phyloP scores from a whole-genome alignment of 1,140 invertebrate genomes.

The Bombus turneri region DNA sequence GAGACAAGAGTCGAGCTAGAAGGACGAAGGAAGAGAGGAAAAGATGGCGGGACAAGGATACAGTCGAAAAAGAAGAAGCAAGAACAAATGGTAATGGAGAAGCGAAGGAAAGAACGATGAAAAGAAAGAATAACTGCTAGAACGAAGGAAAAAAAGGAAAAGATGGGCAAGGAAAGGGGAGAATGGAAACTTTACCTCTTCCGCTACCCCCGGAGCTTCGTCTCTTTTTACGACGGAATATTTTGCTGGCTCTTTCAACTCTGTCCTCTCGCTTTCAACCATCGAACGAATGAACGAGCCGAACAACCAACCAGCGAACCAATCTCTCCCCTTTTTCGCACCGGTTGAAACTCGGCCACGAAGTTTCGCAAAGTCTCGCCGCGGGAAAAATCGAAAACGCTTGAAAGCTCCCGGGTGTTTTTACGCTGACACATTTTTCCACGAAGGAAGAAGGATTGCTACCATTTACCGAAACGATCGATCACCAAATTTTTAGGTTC shows the following conservation, averaged over 20 bases:
- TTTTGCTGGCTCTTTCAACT: slow-evolving; percentile 42
- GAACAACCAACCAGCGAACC: background rate
- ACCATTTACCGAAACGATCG: background rate
- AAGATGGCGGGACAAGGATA: slow-evolving; percentile 4
- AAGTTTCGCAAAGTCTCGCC: slow-evolving; percentile 55
- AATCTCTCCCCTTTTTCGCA: slow-evolving; percentile 20
- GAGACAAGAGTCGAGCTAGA: background rate
- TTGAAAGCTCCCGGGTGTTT: slow-evolving; percentile 46
- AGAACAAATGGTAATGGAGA: slow-evolving; percentile 27
- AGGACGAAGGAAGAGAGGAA: background rate
- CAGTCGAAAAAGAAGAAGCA: slow-evolving; percentile 34
- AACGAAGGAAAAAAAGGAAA: slow-evolving; percentile 16
- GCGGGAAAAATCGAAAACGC: slow-evolving; percentile 56
- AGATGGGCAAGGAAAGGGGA: slow-evolving; percentile 11
- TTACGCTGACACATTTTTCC: slow-evolving; percentile 40
- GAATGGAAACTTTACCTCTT: slow-evolving; percentile 16
- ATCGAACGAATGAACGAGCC: slow-evolving; percentile 13
- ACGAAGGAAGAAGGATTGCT: background rate
- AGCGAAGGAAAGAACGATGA: background rate
- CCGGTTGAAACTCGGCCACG: slow-evolving; percentile 56
- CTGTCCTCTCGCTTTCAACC: slow-evolving; percentile 2
- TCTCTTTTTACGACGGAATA: slow-evolving; percentile 58
- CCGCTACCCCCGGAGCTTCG: background rate
- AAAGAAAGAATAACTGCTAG: slow-evolving; percentile 12
- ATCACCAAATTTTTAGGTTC: background rate